Evolutionary conservation across 2,888 invertebrate species (phyloP), one percentile per base, ranked within the genome.

Genomic region (Epiblema foenella): DNA sequence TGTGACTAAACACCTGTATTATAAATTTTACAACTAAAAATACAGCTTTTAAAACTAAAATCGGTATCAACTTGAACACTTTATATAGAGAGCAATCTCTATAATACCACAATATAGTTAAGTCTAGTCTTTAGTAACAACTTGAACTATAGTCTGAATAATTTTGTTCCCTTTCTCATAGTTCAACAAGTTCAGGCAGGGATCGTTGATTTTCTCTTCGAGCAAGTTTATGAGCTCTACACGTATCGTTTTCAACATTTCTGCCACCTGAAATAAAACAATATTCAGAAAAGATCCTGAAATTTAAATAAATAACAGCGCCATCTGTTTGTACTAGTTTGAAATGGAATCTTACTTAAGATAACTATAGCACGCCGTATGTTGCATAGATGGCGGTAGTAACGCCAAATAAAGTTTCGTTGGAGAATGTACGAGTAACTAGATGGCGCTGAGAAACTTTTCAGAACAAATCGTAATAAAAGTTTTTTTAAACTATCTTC

Each of bases 121-220:
- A 5, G 17, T 33, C 79, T 87, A 94, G 82, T 94, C 94, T 81
- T 93, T 95, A 75, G 94, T 94, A 62, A 96, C 94, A 74, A 97
- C 91, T 86, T 96, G 95, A 63, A 96, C 94, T 77, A 97, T 97
- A 12, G 96, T 96, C 73, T 95, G 94, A 76, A 97, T 97, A 73
- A 97, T 96, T 82, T 94, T 95, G 79, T 95, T 96, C 20, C 97
- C 96, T 80, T 95, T 96, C 68, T 96, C 95, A 82, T 97, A 95
- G 81, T 96, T 95, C 62, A 96, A 82, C 54, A 97, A 86, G 89
- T 97, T 96, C 60, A 97, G 89, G 72, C 96, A 94, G 0, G 98
- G 98, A 84, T 97, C 96, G 77, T 96, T 95, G 77, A 98, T 98
- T 91, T 98, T 98, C 81, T 97, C 96, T 85, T 97, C 97, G 72